Conservation (phyloP, 2,113 vertebrate genomes). For the Gavialis gangeticus region DNA sequence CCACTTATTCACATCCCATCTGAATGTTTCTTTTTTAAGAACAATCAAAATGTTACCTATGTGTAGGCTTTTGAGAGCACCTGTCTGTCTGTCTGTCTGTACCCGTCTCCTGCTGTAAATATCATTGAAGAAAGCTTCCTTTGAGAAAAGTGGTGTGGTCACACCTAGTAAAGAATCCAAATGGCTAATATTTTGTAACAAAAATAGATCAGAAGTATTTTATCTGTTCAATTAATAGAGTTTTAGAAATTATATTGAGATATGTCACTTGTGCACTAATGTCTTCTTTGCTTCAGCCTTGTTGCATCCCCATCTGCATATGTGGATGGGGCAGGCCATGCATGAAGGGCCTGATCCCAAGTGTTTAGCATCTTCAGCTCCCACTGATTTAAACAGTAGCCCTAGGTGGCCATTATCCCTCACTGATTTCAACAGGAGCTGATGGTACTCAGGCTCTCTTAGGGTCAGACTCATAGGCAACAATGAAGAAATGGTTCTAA, state of each 20-base stretch:
- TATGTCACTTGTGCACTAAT: constrained; percentile 74
- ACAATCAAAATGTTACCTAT: constrained; percentile 54
- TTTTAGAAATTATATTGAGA: constrained; percentile 88
- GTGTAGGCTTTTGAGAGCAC: constrained; percentile 71
- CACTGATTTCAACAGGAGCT: neutral
- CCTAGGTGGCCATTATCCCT: accelerated
- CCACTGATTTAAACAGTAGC: neutral
- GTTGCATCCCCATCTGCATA: accelerated
- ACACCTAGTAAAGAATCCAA: constrained; percentile 79
- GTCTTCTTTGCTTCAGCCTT: constrained; percentile 61
- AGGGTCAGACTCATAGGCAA: neutral
- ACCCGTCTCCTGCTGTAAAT: constrained; percentile 69
- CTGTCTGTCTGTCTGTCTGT: constrained; percentile 58
- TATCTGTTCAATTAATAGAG: constrained; percentile 86
- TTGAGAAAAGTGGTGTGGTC: constrained; percentile 72
- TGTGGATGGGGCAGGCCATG: accelerated
- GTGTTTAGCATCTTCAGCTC: neutral
- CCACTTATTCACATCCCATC: constrained; percentile 50
- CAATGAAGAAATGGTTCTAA: neutral
- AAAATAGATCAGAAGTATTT: constrained; percentile 86
- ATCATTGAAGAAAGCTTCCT: constrained; percentile 67
- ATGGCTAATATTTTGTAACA: constrained; percentile 85
- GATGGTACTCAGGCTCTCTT: neutral
- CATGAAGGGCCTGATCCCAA: neutral
- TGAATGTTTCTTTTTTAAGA: constrained; percentile 64